These are phyloP conservation scores for Drosophila sulfurigaster DNA, from an alignment of 1,140 invertebrate species.

Conservation along the genomic window DNA sequence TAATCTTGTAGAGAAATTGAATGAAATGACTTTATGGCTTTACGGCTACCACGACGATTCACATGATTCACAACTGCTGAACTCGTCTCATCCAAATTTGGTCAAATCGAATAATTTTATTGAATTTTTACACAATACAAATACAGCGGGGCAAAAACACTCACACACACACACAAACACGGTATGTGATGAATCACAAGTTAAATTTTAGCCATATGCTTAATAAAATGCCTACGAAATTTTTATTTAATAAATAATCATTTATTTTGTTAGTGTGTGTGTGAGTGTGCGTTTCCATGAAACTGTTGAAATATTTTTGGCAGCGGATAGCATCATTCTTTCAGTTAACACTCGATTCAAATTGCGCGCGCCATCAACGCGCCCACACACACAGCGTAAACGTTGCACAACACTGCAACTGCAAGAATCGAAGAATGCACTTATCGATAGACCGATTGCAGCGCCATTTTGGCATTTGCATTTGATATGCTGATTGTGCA, in stretches of 20 bases:
- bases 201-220: constrained; percentile 34
- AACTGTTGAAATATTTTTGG: constrained; percentile 22
- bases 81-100: constrained; percentile 60
- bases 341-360: constrained; percentile 10
- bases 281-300: constrained; percentile 15
- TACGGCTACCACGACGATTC: neutral
- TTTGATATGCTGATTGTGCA: neutral
- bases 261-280: constrained; percentile 7
- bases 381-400: neutral
- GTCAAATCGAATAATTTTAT: constrained; percentile 47
- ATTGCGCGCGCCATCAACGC: constrained; percentile 17
- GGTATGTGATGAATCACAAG: constrained; percentile 31
- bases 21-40: neutral
- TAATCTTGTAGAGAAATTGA: constrained; percentile 7
- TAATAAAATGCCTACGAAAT: constrained; percentile 16
- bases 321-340: constrained; percentile 2
- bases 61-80: constrained; percentile 50
- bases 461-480: neutral
- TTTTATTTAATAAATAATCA: constrained; percentile 1
- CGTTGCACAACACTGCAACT: constrained; percentile 27
- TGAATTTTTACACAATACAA: constrained; percentile 38
- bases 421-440: neutral
- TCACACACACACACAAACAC: constrained; percentile 4
- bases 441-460: constrained; percentile 31
- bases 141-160: neutral